Percentiles rank a stretch among this genome's conserved stretches.
Evolutionary conservation across 2,888 invertebrate species (phyloP).

Genomic region (Esperia sulphurella): DNA sequence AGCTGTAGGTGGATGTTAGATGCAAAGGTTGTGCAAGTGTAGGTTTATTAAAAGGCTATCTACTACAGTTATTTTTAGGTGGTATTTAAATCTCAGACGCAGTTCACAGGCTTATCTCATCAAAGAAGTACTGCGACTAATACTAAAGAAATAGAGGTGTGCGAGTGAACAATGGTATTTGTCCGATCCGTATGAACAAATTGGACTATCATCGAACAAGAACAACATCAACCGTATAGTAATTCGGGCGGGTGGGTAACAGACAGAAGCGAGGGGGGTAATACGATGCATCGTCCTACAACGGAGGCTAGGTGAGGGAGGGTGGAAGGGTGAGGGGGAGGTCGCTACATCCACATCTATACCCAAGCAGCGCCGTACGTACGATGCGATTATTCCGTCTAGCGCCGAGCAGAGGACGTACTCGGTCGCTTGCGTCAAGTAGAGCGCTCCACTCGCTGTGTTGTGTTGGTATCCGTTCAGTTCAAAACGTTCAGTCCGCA

Average conservation of each 20-base stretch:
- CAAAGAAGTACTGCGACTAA: no score
- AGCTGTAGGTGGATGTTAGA: no score
- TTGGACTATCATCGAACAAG: not conserved
- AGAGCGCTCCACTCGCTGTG: slow-evolving; percentile 22
- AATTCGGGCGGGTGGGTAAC: slow-evolving; percentile 16
- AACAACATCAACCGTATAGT: slow-evolving; percentile 14
- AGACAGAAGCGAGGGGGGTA: slow-evolving; percentile 24
- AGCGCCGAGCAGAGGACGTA: slow-evolving; percentile 45
- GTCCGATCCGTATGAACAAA: not conserved
- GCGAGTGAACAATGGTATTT: no score
- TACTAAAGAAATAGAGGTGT: no score
- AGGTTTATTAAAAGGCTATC: no score
- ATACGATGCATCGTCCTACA: slow-evolving; percentile 17
- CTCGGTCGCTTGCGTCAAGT: slow-evolving; percentile 52
- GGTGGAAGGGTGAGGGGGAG: slow-evolving; percentile 23
- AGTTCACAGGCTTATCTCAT: no score
- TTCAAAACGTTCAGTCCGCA: slow-evolving; percentile 50
- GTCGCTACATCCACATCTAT: slow-evolving; percentile 19
- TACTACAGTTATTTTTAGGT: no score
- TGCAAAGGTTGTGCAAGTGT: no score
- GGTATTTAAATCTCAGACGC: no score
- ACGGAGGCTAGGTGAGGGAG: slow-evolving; percentile 16
- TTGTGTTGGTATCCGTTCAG: slow-evolving; percentile 26
- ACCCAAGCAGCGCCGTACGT: slow-evolving; percentile 27
- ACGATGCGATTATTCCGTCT: slow-evolving; percentile 67